Evolutionary conservation across 2,797 vertebrate species (phyloP), one percentile per base, ranked within the genome.

Genomic region (Typhlichthys subterraneus): DNA sequence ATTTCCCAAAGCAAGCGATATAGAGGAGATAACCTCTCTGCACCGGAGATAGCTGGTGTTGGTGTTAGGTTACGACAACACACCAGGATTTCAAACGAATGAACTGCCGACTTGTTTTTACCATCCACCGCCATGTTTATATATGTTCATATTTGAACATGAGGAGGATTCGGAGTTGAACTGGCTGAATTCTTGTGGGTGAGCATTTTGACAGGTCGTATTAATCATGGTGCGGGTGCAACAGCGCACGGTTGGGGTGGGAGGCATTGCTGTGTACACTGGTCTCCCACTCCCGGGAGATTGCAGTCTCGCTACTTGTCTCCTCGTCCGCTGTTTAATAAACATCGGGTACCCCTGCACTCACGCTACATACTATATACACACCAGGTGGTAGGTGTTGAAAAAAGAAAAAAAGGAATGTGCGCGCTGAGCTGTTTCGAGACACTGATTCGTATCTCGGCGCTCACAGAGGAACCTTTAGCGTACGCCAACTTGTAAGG

Each of bases 171-270:
- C 23, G 76, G 82, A 83, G 69, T 80, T 54, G 31, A 80, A 69
- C 69, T 73, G 70, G 70, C 66, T 75, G 65, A 88, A 85, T 86
- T 85, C 56, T 72, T 86, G 76, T 12, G 62, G 69, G 75, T 66
- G 77, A 83, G 67, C 69, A 52, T 70, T 84, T 81, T 88, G 88
- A 88, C 85, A 88, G 85, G 75, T 76, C 72, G 83, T 82, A 91
- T 88, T 79, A 87, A 89, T 90, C 85, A 86, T 15, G 45, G 59
- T 23, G 65, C 61, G 12, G 45, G 75, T 76, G 67, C 62, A 72
- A 81, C 7, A 42, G 38, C 38, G 70, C 48, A 19, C 45, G 7
- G 62, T n/a, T 66, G 62, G 5, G 61, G 74, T 79, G 75, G 81
- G 81, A 87, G 76, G 64, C 76, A 70, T 77, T 13, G 45, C 74